Base-by-base conservation (phyloP, 2,888 invertebrate genomes). In the Endotricha flammealis region DNA sequence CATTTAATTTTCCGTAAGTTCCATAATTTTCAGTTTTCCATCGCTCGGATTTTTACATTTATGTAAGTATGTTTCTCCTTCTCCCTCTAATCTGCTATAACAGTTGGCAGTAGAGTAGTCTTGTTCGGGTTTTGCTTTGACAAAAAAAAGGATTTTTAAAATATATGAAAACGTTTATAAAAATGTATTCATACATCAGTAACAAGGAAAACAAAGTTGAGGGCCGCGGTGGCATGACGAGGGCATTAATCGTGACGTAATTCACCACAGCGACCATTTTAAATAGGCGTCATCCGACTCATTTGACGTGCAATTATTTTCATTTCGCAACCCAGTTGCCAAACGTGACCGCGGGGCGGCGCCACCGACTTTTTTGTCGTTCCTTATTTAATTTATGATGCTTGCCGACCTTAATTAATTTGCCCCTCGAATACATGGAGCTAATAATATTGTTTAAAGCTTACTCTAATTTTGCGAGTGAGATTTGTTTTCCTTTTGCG, bases 301-400 rank as follows among this genome's bases (percentile, higher is more conserved):
- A 73, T 76, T 77, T 77, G 75, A 73, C 73, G 57, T 68, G 65
- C 73, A 75, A 77, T 79, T 75, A 79, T 77, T 80, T 73, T 68
- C 68, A 64, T 73, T 75, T 63, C 62, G 50, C 57, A 55, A 57
- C 66, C 62, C 62, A 58, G 66, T 66, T 73, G 64, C 52, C 55
- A 60, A 66, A 67, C 61, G 66, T 64, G 62, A 57, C 54, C 44
- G 43, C 42, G 36, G 45, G 36, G 29, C 39, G 33, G 45, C 44
- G 47, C 41, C 42, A 39, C 40, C 47, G 52, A 53, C 45, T 48
- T 64, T 71, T 71, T 73, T 67, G 67, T 66, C 59, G 58, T 47
- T 24, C 32, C 9, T 28, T 59, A 63, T 57, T 53, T 61, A 62
- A 70, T 73, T 69, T 66, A 64, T 63, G 53, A 56, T 57, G 56